These are phyloP conservation scores for Esox niger DNA, from an alignment of 2,113 vertebrate genomes.

Conservation along the genomic window DNA sequence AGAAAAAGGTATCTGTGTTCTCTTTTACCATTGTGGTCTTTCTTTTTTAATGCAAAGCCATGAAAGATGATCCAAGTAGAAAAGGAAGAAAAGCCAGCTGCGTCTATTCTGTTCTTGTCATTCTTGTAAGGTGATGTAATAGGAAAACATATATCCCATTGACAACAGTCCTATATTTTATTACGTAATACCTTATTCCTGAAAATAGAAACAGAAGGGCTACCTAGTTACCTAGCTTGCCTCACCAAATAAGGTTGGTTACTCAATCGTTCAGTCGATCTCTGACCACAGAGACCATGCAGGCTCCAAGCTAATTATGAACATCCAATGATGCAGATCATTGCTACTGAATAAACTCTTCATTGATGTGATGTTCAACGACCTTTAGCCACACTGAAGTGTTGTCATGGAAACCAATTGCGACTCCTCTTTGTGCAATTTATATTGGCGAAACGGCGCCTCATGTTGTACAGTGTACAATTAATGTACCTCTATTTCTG, in stretches of 20 bases:
- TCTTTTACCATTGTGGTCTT: conserved; percentile 14
- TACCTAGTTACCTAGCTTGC: neutral
- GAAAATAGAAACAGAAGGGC: conserved; percentile 32
- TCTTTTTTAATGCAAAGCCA: conserved; percentile 31
- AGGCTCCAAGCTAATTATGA: conserved; percentile 49
- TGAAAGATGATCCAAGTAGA: conserved; percentile 23
- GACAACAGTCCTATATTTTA: too few relatives aligned
- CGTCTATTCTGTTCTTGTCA: conserved; percentile 6
- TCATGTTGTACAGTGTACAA: neutral
- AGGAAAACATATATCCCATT: too few relatives aligned
- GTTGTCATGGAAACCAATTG: conserved; percentile 59
- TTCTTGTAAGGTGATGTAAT: too few relatives aligned
- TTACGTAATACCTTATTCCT: neutral
- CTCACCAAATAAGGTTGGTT: conserved; percentile 29
- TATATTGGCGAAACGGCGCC: neutral
- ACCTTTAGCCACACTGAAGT: conserved; percentile 44
- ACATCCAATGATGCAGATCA: conserved; percentile 53
- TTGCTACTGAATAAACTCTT: conserved; percentile 39
- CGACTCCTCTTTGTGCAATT: conserved; percentile 38
- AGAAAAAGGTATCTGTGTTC: conserved; percentile 20
- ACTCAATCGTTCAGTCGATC: conserved; percentile 36
- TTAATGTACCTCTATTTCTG: neutral
- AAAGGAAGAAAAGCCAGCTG: conserved; percentile 18
- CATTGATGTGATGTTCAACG: conserved; percentile 9
- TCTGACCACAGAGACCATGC: conserved; percentile 43